Evolutionary conservation across 2,888 invertebrate genomes (phyloP).

Genomic region (Dromius quadrimaculatus): DNA sequence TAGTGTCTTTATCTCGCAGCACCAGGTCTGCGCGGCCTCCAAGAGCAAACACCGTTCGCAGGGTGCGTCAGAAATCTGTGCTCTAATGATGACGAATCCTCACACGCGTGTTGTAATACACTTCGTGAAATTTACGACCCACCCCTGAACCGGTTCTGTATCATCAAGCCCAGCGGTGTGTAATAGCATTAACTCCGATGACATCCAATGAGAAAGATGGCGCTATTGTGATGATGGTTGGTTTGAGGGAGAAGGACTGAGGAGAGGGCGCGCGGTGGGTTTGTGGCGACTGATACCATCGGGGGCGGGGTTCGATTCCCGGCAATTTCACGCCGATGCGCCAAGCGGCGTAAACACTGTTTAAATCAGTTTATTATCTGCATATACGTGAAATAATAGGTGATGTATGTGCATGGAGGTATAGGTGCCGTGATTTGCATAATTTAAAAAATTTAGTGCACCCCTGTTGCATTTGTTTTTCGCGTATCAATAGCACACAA

Average conservation of each 20-base stretch:
- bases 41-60: slow-evolving; percentile 41
- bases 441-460: slow-evolving; percentile 20
- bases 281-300: slow-evolving; percentile 44
- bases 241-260: slow-evolving; percentile 11
- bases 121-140: slow-evolving; percentile 33
- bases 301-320: slow-evolving; percentile 50
- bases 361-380: slow-evolving; percentile 54
- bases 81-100: slow-evolving; percentile 47
- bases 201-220: slow-evolving; percentile 36
- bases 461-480: background rate
- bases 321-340: slow-evolving; percentile 53
- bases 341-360: slow-evolving; percentile 51
- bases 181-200: slow-evolving; percentile 52
- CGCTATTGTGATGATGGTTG: background rate
- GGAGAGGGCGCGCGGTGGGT: slow-evolving; percentile 1
- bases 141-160: slow-evolving; percentile 27
- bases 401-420: slow-evolving; percentile 9
- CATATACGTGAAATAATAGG: slow-evolving; percentile 47
- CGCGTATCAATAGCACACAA: too few species aligned
- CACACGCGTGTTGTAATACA: slow-evolving; percentile 37
- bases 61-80: slow-evolving; percentile 47
- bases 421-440: slow-evolving; percentile 26
- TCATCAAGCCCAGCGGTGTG: slow-evolving; percentile 38
- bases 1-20: slow-evolving; percentile 17
- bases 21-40: slow-evolving; percentile 29